Evolutionary conservation across 2,113 vertebrate genomes (phyloP).

Genomic region (Daboia siamensis): DNA sequence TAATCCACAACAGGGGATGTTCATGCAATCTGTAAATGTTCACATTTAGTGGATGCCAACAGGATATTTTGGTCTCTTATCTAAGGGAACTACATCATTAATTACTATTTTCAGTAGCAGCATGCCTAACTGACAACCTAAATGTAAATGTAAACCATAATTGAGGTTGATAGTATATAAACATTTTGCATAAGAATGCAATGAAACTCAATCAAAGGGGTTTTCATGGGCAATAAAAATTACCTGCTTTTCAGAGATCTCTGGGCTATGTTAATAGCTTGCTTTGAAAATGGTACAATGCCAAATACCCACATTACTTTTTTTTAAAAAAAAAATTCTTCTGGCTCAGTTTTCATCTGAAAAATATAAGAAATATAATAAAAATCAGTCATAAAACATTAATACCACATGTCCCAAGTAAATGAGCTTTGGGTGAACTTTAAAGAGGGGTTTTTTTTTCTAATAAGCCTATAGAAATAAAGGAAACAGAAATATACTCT

Average conservation of each 20-base stretch:
- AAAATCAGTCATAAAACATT: constrained; percentile 61
- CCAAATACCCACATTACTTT: constrained; percentile 42
- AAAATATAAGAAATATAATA: constrained; percentile 52
- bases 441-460: constrained; percentile 57
- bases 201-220: constrained; percentile 22
- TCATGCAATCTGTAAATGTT: constrained; percentile 68
- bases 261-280: constrained; percentile 37
- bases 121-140: constrained; percentile 58
- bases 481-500: constrained; percentile 53
- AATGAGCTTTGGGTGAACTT: constrained; percentile 58
- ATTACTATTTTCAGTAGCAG: constrained; percentile 65
- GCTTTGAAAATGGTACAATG: constrained; percentile 39
- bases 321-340: constrained; percentile 33
- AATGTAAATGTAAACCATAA: constrained; percentile 56
- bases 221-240: constrained; percentile 47
- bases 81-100: constrained; percentile 68
- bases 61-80: constrained; percentile 66
- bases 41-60: constrained; percentile 59
- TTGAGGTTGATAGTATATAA: constrained; percentile 57
- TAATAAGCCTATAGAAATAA: constrained; percentile 58
- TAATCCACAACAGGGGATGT: constrained; percentile 54
- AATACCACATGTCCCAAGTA: constrained; percentile 56
- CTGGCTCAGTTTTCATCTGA: constrained; percentile 51
- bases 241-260: constrained; percentile 48
- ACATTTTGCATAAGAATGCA: constrained; percentile 53